phyloP scores from a whole-genome alignment of 2,888 invertebrate species.

The Leistus spinibarbis region DNA sequence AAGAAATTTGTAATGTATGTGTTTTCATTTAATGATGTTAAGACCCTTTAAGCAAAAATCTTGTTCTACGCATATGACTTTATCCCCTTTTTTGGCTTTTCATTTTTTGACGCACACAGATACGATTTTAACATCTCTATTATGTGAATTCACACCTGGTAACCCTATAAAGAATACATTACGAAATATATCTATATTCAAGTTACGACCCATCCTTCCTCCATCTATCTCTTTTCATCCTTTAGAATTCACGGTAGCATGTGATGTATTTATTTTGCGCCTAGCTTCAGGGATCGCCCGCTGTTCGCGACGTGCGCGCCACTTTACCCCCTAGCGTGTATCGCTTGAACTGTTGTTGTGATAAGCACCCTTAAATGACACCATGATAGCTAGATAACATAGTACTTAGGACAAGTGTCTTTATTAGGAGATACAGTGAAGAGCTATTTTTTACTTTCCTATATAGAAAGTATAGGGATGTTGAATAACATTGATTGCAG shows the following conservation, averaged over 20 bases:
- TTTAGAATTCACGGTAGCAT: neutral
- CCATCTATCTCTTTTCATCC: neutral
- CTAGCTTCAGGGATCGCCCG: conserved; percentile 8
- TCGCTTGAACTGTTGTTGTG: conserved; percentile 11
- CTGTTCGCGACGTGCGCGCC: conserved; percentile 35
- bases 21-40: too few species aligned
- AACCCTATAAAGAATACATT: neutral
- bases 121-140: conserved; percentile 12
- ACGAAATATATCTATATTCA: neutral
- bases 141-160: conserved; percentile 17
- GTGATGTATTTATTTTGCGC: neutral
- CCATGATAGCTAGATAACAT: neutral
- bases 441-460: too few species aligned
- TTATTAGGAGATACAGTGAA: neutral
- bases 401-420: conserved; percentile 3
- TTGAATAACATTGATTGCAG: too few species aligned
- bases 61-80: neutral
- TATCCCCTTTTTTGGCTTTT: neutral
- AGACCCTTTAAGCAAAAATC: too few species aligned
- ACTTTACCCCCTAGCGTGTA: conserved; percentile 26
- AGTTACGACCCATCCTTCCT: neutral
- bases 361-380: conserved; percentile 7
- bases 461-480: too few species aligned
- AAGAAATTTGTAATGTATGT: too few species aligned
- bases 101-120: neutral